phyloP scores from a whole-genome alignment of 2,797 vertebrate genomes.

The Neosilurus mollespiculum region DNA sequence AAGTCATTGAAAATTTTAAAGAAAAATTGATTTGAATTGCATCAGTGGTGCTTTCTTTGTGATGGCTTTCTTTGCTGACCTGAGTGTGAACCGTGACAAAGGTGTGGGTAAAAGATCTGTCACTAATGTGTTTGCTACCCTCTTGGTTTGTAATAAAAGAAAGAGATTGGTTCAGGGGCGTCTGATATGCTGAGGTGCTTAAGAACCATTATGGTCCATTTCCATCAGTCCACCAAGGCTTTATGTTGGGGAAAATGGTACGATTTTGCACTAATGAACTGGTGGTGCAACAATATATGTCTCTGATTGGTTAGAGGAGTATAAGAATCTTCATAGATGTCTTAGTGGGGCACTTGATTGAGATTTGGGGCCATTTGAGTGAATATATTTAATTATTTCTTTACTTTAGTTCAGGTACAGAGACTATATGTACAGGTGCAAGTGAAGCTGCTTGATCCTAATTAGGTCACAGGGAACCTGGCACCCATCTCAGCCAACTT shows the following conservation, averaged over 20 bases:
- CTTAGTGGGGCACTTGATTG: background rate
- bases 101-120: background rate
- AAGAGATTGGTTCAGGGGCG: background rate
- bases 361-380: background rate
- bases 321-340: background rate
- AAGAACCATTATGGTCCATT: background rate
- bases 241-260: background rate
- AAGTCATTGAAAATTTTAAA: background rate
- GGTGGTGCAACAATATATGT: background rate
- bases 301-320: background rate
- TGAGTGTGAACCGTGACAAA: background rate
- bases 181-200: constrained; percentile 3
- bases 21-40: background rate
- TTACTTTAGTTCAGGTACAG: background rate
- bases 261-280: background rate
- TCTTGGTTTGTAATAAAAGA: constrained; percentile 16
- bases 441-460: background rate
- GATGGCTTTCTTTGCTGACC: background rate
- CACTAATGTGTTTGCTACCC: background rate
- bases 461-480: too few species aligned
- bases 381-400: background rate
- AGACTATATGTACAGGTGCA: background rate
- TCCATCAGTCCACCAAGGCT: background rate
- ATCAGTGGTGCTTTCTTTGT: background rate
- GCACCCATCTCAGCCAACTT: too few species aligned